Conservation (phyloP, 2,113 vertebrate species). For the Caloenas nicobarica region DNA sequence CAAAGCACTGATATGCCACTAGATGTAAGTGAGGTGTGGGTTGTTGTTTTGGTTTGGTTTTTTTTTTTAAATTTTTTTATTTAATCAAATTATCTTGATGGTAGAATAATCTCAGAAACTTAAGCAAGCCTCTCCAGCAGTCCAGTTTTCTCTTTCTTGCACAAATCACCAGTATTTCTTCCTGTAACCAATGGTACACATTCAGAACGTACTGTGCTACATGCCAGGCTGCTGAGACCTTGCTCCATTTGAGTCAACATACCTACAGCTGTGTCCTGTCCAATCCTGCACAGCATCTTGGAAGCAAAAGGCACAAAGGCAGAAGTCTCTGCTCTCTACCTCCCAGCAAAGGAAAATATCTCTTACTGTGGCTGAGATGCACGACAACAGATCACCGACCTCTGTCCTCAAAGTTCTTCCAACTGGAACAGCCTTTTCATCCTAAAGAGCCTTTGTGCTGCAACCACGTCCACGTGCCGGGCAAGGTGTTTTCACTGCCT, state of each 20-base stretch:
- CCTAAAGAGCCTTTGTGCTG: neutral
- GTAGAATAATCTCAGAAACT: neutral
- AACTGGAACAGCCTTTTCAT: neutral
- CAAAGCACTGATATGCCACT: neutral
- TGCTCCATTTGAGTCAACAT: neutral
- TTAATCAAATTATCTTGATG: neutral
- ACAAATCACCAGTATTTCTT: neutral
- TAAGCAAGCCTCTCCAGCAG: neutral
- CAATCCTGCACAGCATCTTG: neutral
- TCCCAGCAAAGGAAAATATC: neutral
- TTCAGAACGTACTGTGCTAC: rapidly evolving
- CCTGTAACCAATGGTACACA: neutral
- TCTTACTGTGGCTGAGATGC: rapidly evolving
- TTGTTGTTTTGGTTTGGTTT: neutral
- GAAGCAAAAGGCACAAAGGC: slow-evolving; percentile 12
- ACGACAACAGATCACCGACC: neutral
- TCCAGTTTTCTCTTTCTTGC: neutral
- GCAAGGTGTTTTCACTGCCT: neutral
- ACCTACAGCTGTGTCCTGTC: neutral
- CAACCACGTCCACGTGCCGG: neutral
- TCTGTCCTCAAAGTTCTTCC: neutral
- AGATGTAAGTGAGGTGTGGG: neutral
- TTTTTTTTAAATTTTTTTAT: too few relatives aligned
- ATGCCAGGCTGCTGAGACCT: neutral
- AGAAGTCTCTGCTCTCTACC: neutral